Percentiles rank a stretch among this genome's conserved stretches.
Evolutionary conservation across 2,113 vertebrate species (phyloP).

Genomic region (Cyrtonyx montezumae): DNA sequence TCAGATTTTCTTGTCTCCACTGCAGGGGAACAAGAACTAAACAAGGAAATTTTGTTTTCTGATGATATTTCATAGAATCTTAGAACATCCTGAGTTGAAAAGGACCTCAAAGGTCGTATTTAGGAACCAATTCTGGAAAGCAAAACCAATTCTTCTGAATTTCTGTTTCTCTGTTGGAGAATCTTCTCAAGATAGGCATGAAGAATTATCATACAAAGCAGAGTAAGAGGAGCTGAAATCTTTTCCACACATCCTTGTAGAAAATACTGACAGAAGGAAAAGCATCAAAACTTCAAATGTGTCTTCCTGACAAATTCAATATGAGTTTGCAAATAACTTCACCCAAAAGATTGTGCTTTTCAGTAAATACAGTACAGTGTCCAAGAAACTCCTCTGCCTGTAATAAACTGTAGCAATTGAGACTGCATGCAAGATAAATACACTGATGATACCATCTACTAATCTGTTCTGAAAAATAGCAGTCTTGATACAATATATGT

Average conservation of each 20-base stretch:
- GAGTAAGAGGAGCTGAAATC: not conserved
- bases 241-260: not conserved
- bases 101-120: not conserved
- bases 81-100: too few relatives aligned
- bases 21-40: not conserved
- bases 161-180: not conserved
- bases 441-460: not conserved
- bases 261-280: not conserved
- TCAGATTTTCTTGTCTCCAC: not conserved
- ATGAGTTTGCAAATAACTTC: not conserved
- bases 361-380: not conserved
- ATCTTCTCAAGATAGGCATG: not conserved
- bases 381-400: not conserved
- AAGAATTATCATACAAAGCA: not conserved
- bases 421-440: not conserved
- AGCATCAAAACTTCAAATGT: not conserved
- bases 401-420: not conserved
- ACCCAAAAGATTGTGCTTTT: not conserved
- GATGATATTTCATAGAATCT: not conserved
- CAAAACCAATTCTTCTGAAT: not conserved
- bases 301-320: not conserved
- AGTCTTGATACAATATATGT: not conserved
- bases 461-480: not conserved
- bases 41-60: not conserved
- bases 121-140: not conserved